Conservation (phyloP, 2,888 invertebrate species). For the Stegana nigrithorax region DNA sequence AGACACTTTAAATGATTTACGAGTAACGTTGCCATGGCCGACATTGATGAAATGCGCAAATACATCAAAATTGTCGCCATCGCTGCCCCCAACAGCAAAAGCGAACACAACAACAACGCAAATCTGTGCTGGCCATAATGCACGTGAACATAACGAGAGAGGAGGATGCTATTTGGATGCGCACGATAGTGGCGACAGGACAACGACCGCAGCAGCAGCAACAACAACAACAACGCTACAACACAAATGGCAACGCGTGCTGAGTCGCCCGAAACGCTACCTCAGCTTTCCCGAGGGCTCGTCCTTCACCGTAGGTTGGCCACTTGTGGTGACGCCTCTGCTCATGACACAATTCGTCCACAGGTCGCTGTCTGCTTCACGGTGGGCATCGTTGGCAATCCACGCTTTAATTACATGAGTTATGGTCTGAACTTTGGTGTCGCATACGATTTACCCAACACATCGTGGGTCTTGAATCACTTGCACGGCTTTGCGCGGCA, state of each 20-base stretch:
- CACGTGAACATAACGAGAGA: too few species aligned
- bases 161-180: too few species aligned
- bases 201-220: too few species aligned
- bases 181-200: too few species aligned
- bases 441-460: conserved; percentile 75
- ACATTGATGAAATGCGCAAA: conserved; percentile 49
- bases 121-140: too few species aligned
- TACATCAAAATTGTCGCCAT: too few species aligned
- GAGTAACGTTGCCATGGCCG: too few species aligned
- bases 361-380: conserved; percentile 74
- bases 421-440: conserved; percentile 79
- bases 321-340: background rate
- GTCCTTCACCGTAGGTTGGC: conserved; percentile 70
- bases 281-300: conserved; percentile 73
- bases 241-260: conserved; percentile 33
- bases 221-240: conserved; percentile 11
- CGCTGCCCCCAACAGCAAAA: too few species aligned
- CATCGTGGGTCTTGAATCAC: conserved; percentile 69
- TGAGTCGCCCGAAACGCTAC: conserved; percentile 65
- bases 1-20: conserved; percentile 49
- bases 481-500: conserved; percentile 57
- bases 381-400: conserved; percentile 73
- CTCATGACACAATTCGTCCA: background rate
- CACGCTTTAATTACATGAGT: conserved; percentile 72
- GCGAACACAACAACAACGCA: conserved; percentile 16